Conservation (phyloP, 2,888 invertebrate genomes). For the Trichopria drosophilae region DNA sequence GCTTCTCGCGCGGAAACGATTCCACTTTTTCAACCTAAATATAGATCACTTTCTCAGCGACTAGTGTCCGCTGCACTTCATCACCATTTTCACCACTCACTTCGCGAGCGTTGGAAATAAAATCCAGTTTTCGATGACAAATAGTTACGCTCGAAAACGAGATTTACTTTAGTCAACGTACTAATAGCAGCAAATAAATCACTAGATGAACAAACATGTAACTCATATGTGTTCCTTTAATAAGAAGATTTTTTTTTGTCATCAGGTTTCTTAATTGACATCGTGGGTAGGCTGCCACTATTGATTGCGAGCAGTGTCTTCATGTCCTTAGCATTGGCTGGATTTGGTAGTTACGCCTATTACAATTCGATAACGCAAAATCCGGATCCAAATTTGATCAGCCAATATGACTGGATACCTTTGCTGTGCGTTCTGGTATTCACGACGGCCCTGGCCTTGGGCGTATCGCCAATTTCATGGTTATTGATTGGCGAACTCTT, state of each 20-base stretch:
- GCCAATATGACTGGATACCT: constrained; percentile 80
- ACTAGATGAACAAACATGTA: no score
- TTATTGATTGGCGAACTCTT: constrained; percentile 81
- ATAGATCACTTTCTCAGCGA: no score
- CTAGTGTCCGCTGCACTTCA: no score
- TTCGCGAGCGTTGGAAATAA: no score
- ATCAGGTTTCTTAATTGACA: constrained; percentile 75
- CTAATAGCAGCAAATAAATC: no score
- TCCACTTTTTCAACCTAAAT: no score
- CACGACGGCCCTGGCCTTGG: constrained; percentile 83
- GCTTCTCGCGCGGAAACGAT: no score
- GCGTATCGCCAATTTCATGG: constrained; percentile 88
- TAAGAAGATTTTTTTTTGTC: constrained; percentile 4
- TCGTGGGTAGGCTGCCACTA: constrained; percentile 80
- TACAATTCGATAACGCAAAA: constrained; percentile 63
- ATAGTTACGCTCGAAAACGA: no score
- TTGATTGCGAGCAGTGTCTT: constrained; percentile 81
- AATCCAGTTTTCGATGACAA: no score
- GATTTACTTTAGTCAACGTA: no score
- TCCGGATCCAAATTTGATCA: constrained; percentile 51
- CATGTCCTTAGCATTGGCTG: constrained; percentile 84
- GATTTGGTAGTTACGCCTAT: constrained; percentile 82
- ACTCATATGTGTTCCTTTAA: no score
- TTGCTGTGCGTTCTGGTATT: constrained; percentile 80
- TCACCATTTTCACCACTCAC: no score